These are phyloP conservation scores for Aproaerema taeniolella DNA, from an alignment of 2,888 invertebrate species.

Conservation along the genomic window DNA sequence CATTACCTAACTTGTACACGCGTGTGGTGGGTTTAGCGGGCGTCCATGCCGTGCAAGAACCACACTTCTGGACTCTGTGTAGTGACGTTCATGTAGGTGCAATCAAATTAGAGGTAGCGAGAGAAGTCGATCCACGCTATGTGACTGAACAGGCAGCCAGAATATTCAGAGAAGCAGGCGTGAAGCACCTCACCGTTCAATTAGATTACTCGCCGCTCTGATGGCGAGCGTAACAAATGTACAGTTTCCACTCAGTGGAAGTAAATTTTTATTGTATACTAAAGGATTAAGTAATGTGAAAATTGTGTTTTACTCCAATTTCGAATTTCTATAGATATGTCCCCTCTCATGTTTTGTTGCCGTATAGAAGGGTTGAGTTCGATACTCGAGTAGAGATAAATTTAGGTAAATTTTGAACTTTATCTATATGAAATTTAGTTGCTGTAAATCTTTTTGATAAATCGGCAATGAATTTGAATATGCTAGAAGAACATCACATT, in stretches of 20 bases:
- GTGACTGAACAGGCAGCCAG: conserved; percentile 94
- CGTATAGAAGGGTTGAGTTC: too few relatives aligned
- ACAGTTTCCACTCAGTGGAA: conserved; percentile 7
- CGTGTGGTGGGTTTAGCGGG: conserved; percentile 94
- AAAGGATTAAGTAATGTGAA: not conserved
- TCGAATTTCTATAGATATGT: too few relatives aligned
- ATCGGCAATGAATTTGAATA: too few relatives aligned
- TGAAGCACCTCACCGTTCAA: conserved; percentile 94
- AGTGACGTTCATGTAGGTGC: conserved; percentile 95
- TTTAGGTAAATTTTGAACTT: too few relatives aligned
- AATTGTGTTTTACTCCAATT: not conserved
- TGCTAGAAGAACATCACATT: not conserved
- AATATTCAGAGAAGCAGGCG: conserved; percentile 95
- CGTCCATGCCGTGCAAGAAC: conserved; percentile 97
- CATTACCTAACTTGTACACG: conserved; percentile 92
- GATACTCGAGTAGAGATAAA: too few relatives aligned
- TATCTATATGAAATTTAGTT: too few relatives aligned
- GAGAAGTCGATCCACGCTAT: conserved; percentile 94
- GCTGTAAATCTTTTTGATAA: too few relatives aligned
- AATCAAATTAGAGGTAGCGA: conserved; percentile 95
- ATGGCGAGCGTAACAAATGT: conserved; percentile 38
- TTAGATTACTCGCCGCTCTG: conserved; percentile 89
- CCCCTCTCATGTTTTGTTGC: too few relatives aligned
- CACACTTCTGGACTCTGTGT: conserved; percentile 98
- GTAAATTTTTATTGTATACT: conserved; percentile 5